phyloP scores from a whole-genome alignment of 2,797 vertebrate genomes.

The Lagodon rhomboides region DNA sequence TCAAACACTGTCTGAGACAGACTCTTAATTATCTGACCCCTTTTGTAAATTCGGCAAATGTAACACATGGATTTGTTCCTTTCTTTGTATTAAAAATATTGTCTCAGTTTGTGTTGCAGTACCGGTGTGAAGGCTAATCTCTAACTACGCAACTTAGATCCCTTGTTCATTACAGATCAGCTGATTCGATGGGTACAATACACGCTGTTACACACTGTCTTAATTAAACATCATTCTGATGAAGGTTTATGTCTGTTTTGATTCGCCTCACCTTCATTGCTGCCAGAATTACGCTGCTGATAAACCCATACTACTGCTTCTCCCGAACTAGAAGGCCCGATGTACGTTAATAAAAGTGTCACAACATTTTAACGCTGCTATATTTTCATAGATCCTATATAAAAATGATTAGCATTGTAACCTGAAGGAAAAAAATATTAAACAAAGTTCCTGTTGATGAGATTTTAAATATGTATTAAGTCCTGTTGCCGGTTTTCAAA shows the following conservation, averaged over 20 bases:
- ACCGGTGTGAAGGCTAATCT: background rate
- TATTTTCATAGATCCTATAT: constrained; percentile 2
- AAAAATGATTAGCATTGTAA: constrained; percentile 17
- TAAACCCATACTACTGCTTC: background rate
- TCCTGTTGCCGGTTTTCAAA: constrained; percentile 14
- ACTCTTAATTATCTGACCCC: background rate
- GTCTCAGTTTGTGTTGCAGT: background rate
- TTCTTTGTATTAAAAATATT: background rate
- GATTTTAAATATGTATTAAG: constrained; percentile 4
- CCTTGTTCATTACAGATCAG: too few relatives aligned
- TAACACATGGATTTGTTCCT: background rate
- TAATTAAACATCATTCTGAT: background rate
- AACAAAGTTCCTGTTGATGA: constrained; percentile 4
- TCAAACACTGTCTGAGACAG: background rate
- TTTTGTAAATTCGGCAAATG: background rate
- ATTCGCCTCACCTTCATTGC: background rate
- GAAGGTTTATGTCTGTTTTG: background rate
- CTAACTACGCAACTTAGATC: too few relatives aligned
- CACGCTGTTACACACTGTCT: too few relatives aligned
- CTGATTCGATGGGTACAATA: too few relatives aligned
- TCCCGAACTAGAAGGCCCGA: constrained; percentile 12
- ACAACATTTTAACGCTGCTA: constrained; percentile 11
- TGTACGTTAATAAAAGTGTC: constrained; percentile 2
- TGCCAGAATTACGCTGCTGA: background rate
- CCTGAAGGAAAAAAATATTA: background rate